A percentile compares a stretch with the other conserved stretches of the same genome.
These are phyloP conservation scores for Galleria mellonella DNA, from an alignment of 1,140 invertebrate species.

Conservation along the genomic window DNA sequence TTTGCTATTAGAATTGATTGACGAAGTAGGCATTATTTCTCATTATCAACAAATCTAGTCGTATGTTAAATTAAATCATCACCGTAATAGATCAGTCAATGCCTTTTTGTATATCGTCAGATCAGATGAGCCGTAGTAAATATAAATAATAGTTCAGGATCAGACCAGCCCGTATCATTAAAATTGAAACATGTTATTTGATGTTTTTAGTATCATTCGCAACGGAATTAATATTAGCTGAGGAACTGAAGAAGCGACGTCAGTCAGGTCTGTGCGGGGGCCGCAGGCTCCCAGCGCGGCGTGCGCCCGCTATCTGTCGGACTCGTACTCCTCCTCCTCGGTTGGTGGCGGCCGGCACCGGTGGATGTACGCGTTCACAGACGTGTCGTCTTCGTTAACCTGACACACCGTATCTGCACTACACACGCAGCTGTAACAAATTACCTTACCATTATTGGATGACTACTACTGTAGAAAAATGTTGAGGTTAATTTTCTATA, in stretches of 20 bases:
- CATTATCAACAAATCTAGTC: too few relatives aligned
- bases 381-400: slow-evolving; percentile 75
- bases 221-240: neutral
- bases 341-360: slow-evolving; percentile 65
- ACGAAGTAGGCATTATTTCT: too few relatives aligned
- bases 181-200: neutral
- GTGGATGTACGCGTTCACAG: slow-evolving; percentile 77
- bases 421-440: slow-evolving; percentile 75
- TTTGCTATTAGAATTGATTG: too few relatives aligned
- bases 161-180: neutral
- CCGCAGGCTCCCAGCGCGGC: neutral
- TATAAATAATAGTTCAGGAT: neutral
- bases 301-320: slow-evolving; percentile 8
- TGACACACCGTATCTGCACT: slow-evolving; percentile 64
- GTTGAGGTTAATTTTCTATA: neutral
- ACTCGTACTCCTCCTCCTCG: neutral
- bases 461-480: neutral
- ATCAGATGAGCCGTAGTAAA: too few relatives aligned
- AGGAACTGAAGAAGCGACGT: slow-evolving; percentile 1
- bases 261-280: neutral
- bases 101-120: too few relatives aligned
- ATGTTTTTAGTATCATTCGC: neutral
- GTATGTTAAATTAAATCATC: too few relatives aligned
- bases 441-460: slow-evolving; percentile 16
- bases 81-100: too few relatives aligned